Percentiles rank a stretch among this genome's conserved stretches.
phyloP scores from a whole-genome alignment of 2,113 vertebrate species.

The Vidua macroura region DNA sequence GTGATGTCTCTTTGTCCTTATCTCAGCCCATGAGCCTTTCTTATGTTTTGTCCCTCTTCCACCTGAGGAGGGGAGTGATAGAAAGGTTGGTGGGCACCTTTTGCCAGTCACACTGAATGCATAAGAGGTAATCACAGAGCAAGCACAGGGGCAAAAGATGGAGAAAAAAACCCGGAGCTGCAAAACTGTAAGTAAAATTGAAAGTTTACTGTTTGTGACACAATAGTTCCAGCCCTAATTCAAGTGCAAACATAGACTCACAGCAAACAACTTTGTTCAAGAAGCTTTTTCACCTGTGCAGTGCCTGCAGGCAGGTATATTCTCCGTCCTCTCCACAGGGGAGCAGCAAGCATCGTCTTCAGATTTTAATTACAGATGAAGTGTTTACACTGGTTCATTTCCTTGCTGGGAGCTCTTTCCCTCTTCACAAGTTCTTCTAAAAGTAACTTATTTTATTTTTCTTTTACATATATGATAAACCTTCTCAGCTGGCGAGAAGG shows the following conservation, averaged over 20 bases:
- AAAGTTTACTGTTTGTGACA: not conserved
- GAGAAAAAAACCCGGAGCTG: not conserved
- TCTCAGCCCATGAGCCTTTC: not conserved
- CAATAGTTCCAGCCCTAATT: not conserved
- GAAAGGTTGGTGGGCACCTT: not conserved
- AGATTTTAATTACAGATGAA: not conserved
- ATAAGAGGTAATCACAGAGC: not conserved
- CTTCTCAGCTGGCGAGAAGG: not conserved
- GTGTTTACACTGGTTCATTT: not conserved
- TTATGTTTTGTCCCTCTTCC: not conserved
- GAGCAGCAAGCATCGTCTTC: not conserved
- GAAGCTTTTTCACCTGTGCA: not conserved
- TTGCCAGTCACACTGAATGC: not conserved
- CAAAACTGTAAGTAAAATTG: not conserved
- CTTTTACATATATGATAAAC: not conserved
- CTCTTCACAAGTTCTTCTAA: not conserved
- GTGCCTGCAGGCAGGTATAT: not conserved
- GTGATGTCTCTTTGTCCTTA: not conserved
- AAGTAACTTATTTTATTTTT: not conserved
- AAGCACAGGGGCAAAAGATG: not conserved
- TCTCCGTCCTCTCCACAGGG: not conserved
- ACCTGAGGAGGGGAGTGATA: not conserved
- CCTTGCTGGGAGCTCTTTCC: not conserved
- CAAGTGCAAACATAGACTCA: not conserved
- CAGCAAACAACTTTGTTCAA: not conserved